A percentile compares a stretch with the other conserved stretches of the same genome.
Conservation (phyloP, 2,797 vertebrate species). For the Scyliorhinus canicula region DNA sequence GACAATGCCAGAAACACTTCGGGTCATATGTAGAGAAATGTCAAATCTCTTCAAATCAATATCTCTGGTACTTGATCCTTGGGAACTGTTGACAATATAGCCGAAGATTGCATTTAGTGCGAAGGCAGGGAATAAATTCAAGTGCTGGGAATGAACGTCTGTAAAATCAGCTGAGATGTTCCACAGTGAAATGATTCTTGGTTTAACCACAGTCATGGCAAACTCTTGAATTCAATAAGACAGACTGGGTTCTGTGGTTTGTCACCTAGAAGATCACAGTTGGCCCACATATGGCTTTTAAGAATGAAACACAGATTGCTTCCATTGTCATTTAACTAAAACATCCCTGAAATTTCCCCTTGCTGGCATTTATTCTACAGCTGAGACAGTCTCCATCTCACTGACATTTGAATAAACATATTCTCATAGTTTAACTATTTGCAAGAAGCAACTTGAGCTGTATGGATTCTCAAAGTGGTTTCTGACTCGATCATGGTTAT, state of each 20-base stretch:
- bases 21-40: too few relatives aligned
- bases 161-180: background rate
- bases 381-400: background rate
- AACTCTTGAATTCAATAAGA: background rate
- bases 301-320: background rate
- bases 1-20: background rate
- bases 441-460: background rate
- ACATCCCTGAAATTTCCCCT: background rate
- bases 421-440: background rate
- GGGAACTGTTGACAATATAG: background rate
- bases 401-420: background rate
- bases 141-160: background rate
- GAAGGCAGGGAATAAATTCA: background rate
- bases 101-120: background rate
- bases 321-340: background rate
- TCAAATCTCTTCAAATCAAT: background rate
- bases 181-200: background rate
- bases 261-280: background rate
- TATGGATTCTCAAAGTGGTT: background rate
- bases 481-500: background rate
- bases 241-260: background rate
- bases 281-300: too few relatives aligned
- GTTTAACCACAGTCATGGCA: background rate
- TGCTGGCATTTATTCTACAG: background rate
- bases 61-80: background rate